A percentile compares a stretch with the other conserved stretches of the same genome.
Conservation (phyloP, 1,140 invertebrate genomes). For the Dendrolimus kikuchii region DNA sequence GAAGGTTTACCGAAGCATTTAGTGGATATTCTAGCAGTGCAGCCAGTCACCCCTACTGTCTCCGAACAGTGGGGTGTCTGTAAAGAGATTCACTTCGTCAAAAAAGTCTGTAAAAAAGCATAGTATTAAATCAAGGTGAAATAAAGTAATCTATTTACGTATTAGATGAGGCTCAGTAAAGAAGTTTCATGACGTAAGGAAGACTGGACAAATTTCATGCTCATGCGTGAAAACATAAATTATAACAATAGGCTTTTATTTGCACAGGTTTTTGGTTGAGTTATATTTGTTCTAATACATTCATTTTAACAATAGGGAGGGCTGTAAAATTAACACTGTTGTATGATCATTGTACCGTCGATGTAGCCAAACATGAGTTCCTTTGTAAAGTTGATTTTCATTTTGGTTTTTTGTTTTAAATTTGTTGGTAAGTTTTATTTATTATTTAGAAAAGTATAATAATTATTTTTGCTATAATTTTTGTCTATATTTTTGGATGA, state of each 20-base stretch:
- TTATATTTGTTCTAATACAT: constrained; percentile 15
- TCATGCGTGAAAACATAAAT: neutral
- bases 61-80: too few relatives aligned
- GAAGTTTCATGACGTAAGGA: neutral
- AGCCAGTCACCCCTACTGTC: too few relatives aligned
- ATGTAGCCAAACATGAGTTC: constrained; percentile 19
- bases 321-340: constrained; percentile 17
- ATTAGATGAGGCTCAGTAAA: too few relatives aligned
- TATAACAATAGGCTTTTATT: constrained; percentile 19
- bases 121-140: too few relatives aligned
- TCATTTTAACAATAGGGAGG: constrained; percentile 19
- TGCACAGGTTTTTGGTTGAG: constrained; percentile 22
- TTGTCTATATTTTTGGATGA: too few relatives aligned
- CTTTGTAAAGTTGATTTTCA: constrained; percentile 17
- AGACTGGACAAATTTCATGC: neutral
- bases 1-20: too few relatives aligned
- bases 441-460: neutral
- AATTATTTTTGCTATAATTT: too few relatives aligned
- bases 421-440: constrained; percentile 20
- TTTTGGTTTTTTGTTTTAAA: constrained; percentile 14
- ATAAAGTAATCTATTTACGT: too few relatives aligned
- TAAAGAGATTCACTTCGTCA: too few relatives aligned
- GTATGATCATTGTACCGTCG: constrained; percentile 13
- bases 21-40: too few relatives aligned
- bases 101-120: too few relatives aligned